phyloP scores from a whole-genome alignment of 2,888 invertebrate species.

The Yponomeuta sedellus region DNA sequence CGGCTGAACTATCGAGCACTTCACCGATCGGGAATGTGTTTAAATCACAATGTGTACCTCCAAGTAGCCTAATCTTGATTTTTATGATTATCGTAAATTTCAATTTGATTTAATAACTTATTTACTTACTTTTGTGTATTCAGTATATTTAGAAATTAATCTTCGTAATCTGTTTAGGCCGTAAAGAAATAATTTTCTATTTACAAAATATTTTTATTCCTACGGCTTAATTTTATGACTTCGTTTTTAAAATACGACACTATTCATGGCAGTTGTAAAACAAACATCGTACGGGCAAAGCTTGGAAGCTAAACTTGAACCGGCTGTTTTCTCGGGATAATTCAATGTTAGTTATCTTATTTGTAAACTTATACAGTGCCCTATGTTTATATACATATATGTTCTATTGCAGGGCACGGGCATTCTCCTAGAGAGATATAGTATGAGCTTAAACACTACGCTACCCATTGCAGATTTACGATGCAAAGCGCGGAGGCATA shows the following conservation, averaged over 20 bases:
- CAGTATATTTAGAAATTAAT: slow-evolving; percentile 48
- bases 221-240: slow-evolving; percentile 12
- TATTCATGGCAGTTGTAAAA: slow-evolving; percentile 14
- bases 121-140: slow-evolving; percentile 46
- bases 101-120: slow-evolving; percentile 70
- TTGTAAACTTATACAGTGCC: neutral
- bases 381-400: too few relatives aligned
- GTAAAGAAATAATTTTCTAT: slow-evolving; percentile 36
- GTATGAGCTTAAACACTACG: too few relatives aligned
- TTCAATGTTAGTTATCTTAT: slow-evolving; percentile 18
- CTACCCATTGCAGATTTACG: too few relatives aligned
- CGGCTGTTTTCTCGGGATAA: too few relatives aligned
- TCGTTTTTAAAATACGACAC: neutral
- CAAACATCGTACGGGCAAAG: slow-evolving; percentile 24
- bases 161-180: slow-evolving; percentile 46
- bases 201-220: slow-evolving; percentile 34
- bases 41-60: slow-evolving; percentile 55
- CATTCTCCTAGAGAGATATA: too few relatives aligned
- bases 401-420: too few relatives aligned
- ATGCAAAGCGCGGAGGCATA: too few relatives aligned
- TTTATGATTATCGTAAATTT: slow-evolving; percentile 69
- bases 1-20: slow-evolving; percentile 21
- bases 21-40: slow-evolving; percentile 37
- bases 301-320: slow-evolving; percentile 24
- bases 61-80: slow-evolving; percentile 61